Conservation (phyloP, 1,140 invertebrate species). For the Frieseomelitta varia region DNA sequence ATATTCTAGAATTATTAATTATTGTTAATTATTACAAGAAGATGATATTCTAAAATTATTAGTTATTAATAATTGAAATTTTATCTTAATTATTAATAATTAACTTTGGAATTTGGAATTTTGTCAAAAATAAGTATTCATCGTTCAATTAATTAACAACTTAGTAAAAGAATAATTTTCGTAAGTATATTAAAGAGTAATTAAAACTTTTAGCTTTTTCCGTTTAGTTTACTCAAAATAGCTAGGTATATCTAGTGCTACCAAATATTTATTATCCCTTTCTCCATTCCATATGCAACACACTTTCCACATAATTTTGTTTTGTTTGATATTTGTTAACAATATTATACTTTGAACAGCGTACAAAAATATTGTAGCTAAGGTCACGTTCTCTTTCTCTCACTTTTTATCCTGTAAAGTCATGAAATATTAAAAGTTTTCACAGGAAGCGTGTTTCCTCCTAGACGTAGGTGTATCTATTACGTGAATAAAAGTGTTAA, state of each 20-base stretch:
- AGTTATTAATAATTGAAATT: too few species aligned
- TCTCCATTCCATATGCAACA: too few species aligned
- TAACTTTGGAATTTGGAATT: too few species aligned
- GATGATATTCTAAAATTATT: background rate
- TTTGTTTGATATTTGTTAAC: background rate
- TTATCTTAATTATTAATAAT: too few species aligned
- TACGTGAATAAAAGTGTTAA: background rate
- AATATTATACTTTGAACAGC: background rate
- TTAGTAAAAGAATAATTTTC: too few species aligned
- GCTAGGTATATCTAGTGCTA: background rate
- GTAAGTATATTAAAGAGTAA: too few species aligned
- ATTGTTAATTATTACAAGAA: background rate
- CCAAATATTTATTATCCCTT: too few species aligned
- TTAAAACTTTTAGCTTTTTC: background rate
- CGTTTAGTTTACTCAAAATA: background rate
- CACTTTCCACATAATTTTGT: too few species aligned
- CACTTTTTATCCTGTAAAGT: background rate
- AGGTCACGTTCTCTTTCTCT: background rate
- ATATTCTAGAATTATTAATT: background rate
- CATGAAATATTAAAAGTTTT: slow-evolving; percentile 38
- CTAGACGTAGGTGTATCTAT: background rate
- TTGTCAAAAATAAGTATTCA: too few species aligned
- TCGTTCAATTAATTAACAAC: too few species aligned
- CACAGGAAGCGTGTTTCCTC: slow-evolving; percentile 34
- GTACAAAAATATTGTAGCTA: background rate